Percentiles rank a stretch among this genome's conserved stretches.
Evolutionary conservation across 2,888 invertebrate genomes (phyloP).

Genomic region (Orthosia cruda): DNA sequence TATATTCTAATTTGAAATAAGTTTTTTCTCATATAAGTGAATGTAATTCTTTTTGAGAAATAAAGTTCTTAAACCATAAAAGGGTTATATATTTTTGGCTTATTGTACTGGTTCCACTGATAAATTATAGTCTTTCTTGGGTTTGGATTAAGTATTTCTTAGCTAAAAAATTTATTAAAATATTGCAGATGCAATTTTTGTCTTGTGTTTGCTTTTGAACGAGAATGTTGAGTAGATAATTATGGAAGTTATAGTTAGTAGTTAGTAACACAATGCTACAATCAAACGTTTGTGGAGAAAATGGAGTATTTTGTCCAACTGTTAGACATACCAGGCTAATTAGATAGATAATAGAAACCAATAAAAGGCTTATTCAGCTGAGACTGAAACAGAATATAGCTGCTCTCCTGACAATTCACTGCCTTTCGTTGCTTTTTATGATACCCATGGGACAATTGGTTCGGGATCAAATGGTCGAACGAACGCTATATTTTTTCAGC

Average conservation of each 20-base stretch:
- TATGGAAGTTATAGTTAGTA: too few species aligned
- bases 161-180: too few species aligned
- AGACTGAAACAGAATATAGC: neutral
- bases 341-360: neutral
- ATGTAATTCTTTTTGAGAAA: too few species aligned
- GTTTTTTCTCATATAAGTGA: too few species aligned
- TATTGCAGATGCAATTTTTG: neutral
- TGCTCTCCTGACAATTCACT: neutral
- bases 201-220: too few species aligned
- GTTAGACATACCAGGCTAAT: neutral
- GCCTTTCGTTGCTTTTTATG: conserved; percentile 11
- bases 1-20: too few species aligned
- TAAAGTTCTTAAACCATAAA: too few species aligned
- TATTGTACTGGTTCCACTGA: neutral
- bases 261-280: too few species aligned
- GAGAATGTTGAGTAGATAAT: too few species aligned
- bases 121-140: neutral
- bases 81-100: conserved; percentile 5
- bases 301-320: too few species aligned
- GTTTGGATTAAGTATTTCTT: neutral
- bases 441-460: neutral
- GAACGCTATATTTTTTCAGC: too few species aligned
- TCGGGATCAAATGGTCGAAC: neutral
- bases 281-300: too few species aligned
- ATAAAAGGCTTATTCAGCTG: conserved; percentile 4